These are phyloP conservation scores for Oeneis ivallda DNA, from an alignment of 2,888 invertebrate genomes.

Conservation along the genomic window DNA sequence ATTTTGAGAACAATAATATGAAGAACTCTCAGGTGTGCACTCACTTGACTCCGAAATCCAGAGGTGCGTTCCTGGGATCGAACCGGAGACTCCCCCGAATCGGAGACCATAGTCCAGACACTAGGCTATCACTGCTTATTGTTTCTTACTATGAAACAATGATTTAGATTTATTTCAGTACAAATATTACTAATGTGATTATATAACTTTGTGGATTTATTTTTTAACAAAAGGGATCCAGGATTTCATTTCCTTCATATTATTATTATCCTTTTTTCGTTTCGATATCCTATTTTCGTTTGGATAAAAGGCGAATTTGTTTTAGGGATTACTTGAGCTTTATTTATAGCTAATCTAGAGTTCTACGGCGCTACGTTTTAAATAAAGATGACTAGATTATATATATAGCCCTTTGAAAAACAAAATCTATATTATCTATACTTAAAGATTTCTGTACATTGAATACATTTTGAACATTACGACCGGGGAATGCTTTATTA, in stretches of 20 bases:
- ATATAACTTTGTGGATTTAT: background rate
- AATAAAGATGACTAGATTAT: background rate
- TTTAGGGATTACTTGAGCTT: conserved; percentile 23
- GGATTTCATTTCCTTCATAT: conserved; percentile 20
- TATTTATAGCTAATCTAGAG: conserved; percentile 16
- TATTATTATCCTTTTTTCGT: conserved; percentile 13
- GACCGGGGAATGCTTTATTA: no score
- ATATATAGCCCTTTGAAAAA: background rate
- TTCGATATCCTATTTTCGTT: conserved; percentile 24
- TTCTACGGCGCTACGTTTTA: background rate
- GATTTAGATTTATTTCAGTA: background rate
- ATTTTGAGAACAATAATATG: no score
- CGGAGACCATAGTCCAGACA: no score
- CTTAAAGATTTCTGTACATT: no score
- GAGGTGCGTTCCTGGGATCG: no score
- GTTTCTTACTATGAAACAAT: background rate
- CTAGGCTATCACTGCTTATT: no score
- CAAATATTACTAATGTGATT: background rate
- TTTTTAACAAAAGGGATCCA: conserved; percentile 14
- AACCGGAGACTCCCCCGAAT: no score
- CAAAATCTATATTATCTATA: background rate
- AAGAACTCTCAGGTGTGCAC: no score
- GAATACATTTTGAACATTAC: no score
- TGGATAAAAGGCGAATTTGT: conserved; percentile 26
- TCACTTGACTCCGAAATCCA: no score